These are phyloP conservation scores for Elegia similella DNA, from an alignment of 2,888 invertebrate genomes.

Conservation along the genomic window DNA sequence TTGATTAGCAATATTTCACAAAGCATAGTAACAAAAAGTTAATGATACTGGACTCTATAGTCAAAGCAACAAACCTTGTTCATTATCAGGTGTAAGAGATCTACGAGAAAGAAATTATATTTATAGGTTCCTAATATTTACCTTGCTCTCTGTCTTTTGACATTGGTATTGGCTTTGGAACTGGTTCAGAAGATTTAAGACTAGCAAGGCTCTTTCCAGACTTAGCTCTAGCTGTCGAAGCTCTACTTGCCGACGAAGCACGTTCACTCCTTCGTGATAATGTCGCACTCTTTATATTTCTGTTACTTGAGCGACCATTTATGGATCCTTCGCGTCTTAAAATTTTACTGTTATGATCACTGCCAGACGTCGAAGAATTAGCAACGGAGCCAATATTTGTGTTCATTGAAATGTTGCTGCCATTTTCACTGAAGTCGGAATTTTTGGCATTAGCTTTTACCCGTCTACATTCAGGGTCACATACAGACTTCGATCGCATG, in stretches of 20 bases:
- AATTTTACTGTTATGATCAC: slow-evolving; percentile 65
- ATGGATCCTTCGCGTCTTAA: slow-evolving; percentile 65
- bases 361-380: slow-evolving; percentile 74
- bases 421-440: slow-evolving; percentile 66
- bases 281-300: slow-evolving; percentile 77
- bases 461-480: slow-evolving; percentile 70
- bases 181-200: slow-evolving; percentile 74
- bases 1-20: too few relatives aligned
- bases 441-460: slow-evolving; percentile 50
- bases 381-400: slow-evolving; percentile 67
- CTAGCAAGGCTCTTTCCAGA: slow-evolving; percentile 73
- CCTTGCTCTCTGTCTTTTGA: slow-evolving; percentile 88
- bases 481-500: slow-evolving; percentile 73
- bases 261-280: slow-evolving; percentile 67
- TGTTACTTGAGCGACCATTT: slow-evolving; percentile 57
- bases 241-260: slow-evolving; percentile 78
- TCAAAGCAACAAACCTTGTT: too few relatives aligned
- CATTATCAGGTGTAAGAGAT: too few relatives aligned
- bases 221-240: slow-evolving; percentile 84
- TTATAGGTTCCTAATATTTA: slow-evolving; percentile 32
- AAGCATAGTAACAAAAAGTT: too few relatives aligned
- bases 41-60: too few relatives aligned
- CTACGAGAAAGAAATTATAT: background rate
- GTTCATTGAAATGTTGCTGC: slow-evolving; percentile 68
- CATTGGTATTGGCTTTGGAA: slow-evolving; percentile 68